Conservation (phyloP, 2,888 invertebrate genomes). For the Patella ulyssiponensis region DNA sequence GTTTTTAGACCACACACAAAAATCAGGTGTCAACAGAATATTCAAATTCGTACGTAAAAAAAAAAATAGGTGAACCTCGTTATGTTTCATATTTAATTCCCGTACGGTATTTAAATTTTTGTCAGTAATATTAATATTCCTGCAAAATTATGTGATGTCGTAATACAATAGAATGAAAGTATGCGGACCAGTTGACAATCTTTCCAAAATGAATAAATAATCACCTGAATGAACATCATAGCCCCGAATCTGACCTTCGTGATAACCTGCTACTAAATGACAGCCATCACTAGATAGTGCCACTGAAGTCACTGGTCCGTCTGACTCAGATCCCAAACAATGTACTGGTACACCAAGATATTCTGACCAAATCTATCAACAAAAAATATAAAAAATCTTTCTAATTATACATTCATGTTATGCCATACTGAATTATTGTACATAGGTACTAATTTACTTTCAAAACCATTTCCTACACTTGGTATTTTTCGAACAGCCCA, state of each 20-base stretch:
- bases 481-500: too few relatives aligned
- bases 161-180: too few relatives aligned
- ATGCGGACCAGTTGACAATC: too few relatives aligned
- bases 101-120: too few relatives aligned
- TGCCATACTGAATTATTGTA: background rate
- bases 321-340: slow-evolving; percentile 45
- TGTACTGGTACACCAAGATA: slow-evolving; percentile 62
- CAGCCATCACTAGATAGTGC: slow-evolving; percentile 52
- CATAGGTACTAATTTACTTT: too few relatives aligned
- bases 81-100: too few relatives aligned
- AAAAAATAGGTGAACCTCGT: too few relatives aligned
- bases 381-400: background rate
- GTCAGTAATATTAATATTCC: too few relatives aligned
- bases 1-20: too few relatives aligned
- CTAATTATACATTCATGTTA: background rate
- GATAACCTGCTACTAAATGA: slow-evolving; percentile 66
- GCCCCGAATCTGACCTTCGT: slow-evolving; percentile 58
- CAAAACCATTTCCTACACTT: background rate
- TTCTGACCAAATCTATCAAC: slow-evolving; percentile 68
- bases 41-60: too few relatives aligned
- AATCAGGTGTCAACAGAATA: too few relatives aligned
- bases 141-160: too few relatives aligned
- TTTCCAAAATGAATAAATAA: background rate
- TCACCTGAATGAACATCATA: slow-evolving; percentile 62
- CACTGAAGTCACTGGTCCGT: slow-evolving; percentile 57